Evolutionary conservation across 2,113 vertebrate species (phyloP).

Genomic region (Microcebus tavaratra): DNA sequence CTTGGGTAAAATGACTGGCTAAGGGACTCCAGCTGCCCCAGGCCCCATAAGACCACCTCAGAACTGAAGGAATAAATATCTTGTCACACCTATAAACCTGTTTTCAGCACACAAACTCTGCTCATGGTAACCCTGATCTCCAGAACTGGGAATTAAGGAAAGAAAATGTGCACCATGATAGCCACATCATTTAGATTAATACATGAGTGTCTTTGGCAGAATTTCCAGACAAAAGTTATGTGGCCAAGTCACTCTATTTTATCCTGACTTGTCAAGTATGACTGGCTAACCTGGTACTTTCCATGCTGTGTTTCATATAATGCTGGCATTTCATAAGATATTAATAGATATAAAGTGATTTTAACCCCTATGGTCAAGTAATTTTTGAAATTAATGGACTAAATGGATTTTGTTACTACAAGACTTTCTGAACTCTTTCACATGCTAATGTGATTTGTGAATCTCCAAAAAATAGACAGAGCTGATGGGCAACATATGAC

Average conservation of each 20-base stretch:
- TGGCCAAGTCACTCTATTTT: not conserved
- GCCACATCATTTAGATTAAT: not conserved
- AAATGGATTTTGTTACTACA: conserved; percentile 17
- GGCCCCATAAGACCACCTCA: not conserved
- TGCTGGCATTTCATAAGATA: not conserved
- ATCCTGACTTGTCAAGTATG: not conserved
- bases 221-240: conserved; percentile 1
- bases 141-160: conserved; percentile 19
- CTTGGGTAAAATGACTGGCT: not conserved
- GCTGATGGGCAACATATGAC: not conserved
- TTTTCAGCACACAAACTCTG: not conserved
- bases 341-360: not conserved
- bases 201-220: not conserved
- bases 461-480: not conserved
- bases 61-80: not conserved
- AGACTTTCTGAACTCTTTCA: not conserved
- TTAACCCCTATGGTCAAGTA: not conserved
- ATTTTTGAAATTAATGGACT: not conserved
- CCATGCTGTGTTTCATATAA: not conserved
- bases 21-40: not conserved
- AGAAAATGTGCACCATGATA: not conserved
- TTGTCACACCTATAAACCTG: not conserved
- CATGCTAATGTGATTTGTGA: not conserved
- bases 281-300: not conserved
- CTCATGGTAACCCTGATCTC: not conserved